These are phyloP conservation scores for Ctena decussata DNA, from an alignment of 2,888 invertebrate genomes.

Conservation along the genomic window DNA sequence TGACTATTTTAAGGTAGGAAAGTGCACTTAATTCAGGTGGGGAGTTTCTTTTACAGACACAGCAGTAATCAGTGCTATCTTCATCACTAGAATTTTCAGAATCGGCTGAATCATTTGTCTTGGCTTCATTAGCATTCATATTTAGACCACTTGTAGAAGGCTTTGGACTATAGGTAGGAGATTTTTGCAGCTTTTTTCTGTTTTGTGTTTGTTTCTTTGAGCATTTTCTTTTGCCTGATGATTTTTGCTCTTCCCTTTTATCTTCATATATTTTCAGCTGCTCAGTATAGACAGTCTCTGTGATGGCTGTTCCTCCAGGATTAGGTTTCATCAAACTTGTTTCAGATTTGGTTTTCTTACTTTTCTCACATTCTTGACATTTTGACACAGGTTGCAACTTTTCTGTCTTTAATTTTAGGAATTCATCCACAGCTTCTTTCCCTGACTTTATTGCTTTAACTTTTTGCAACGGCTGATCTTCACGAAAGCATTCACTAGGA, in stretches of 20 bases:
- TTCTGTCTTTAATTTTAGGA: not conserved
- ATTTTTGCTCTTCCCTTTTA: constrained; percentile 2
- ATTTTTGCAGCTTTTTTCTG: not conserved
- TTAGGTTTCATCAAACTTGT: not conserved
- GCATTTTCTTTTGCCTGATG: not conserved
- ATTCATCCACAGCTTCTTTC: not conserved
- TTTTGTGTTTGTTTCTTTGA: not conserved
- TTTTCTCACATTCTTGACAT: not conserved
- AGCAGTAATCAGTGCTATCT: not conserved
- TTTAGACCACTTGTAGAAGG: not conserved
- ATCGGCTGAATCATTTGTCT: not conserved
- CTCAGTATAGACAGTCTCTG: not conserved
- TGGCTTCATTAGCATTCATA: not conserved
- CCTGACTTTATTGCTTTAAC: no score
- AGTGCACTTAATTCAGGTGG: not conserved
- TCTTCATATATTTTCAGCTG: not conserved
- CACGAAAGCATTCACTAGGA: no score
- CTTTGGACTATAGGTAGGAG: not conserved
- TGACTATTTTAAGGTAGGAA: not conserved
- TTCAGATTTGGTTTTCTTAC: not conserved
- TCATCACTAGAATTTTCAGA: no score
- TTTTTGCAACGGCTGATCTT: no score
- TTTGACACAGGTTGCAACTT: not conserved
- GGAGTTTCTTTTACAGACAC: not conserved
- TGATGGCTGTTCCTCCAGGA: not conserved